Evolutionary conservation across 2,888 invertebrate genomes (phyloP).

Genomic region (Eledona agricola): DNA sequence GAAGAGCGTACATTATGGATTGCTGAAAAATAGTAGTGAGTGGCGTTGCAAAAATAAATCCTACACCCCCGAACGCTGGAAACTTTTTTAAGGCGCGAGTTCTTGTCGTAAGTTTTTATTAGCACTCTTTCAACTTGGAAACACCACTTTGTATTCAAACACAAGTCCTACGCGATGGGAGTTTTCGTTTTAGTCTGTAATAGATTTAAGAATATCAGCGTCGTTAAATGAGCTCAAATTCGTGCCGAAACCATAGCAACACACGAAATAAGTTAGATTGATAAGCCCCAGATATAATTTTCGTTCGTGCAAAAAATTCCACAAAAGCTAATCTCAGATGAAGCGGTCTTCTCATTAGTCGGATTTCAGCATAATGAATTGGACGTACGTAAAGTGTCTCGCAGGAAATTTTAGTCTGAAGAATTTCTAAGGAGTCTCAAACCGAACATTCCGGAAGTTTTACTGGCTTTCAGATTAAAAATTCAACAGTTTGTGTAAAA

Average conservation of each 20-base stretch:
- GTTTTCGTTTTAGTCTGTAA: conserved; percentile 11
- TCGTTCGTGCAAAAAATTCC: conserved; percentile 1
- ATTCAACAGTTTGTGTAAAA: too few relatives aligned
- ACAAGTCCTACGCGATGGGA: conserved; percentile 1
- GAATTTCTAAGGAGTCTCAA: neutral
- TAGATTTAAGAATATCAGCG: conserved; percentile 3
- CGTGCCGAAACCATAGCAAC: conserved; percentile 18
- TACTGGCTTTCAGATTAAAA: too few relatives aligned
- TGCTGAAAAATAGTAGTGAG: too few relatives aligned
- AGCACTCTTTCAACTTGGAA: conserved; percentile 15
- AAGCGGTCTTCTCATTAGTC: conserved; percentile 14
- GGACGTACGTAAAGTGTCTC: conserved; percentile 6
- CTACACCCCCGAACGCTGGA: too few relatives aligned
- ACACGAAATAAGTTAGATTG: conserved; percentile 2
- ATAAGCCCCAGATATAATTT: conserved; percentile 4
- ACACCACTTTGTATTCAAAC: conserved; percentile 28
- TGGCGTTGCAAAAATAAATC: too few relatives aligned
- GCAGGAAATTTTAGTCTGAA: conserved; percentile 15
- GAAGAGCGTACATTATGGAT: too few relatives aligned
- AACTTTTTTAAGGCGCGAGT: conserved; percentile 20
- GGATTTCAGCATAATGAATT: conserved; percentile 5
- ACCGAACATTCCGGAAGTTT: too few relatives aligned
- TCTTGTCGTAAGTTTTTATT: conserved; percentile 31
- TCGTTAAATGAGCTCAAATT: conserved; percentile 8
- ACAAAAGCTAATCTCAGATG: conserved; percentile 15